These are phyloP conservation scores for Ceratina japonica DNA, from an alignment of 1,140 invertebrate genomes.

Conservation along the genomic window DNA sequence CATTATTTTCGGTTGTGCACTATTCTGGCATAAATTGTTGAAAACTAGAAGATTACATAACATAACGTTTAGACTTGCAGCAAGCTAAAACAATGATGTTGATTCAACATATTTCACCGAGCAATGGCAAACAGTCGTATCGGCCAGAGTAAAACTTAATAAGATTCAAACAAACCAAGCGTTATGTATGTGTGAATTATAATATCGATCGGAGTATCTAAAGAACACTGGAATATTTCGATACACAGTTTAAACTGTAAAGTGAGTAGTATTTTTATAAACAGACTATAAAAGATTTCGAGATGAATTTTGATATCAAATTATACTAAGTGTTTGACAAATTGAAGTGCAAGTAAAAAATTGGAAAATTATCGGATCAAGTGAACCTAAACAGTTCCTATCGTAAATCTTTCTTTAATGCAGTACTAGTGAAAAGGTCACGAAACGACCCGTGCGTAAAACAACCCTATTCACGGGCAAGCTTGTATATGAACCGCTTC, in stretches of 20 bases:
- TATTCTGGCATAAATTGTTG: too few species aligned
- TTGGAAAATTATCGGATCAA: too few species aligned
- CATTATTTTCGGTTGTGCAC: too few species aligned
- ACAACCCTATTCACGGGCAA: background rate
- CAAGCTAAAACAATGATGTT: background rate
- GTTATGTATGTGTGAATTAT: constrained; percentile 5
- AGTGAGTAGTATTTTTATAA: too few species aligned
- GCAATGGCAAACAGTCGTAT: background rate
- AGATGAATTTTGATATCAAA: too few species aligned
- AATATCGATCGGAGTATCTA: background rate
- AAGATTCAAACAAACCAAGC: constrained; percentile 43
- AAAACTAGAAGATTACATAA: too few species aligned
- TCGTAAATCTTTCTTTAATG: constrained; percentile 37
- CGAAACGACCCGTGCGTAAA: constrained; percentile 18
- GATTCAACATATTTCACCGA: constrained; percentile 30
- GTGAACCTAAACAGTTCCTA: too few species aligned
- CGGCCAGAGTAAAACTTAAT: constrained; percentile 31
- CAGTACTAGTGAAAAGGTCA: constrained; percentile 43
- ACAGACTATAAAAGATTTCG: too few species aligned
- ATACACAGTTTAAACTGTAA: too few species aligned
- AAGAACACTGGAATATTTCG: background rate
- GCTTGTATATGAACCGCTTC: background rate
- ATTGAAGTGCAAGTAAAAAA: too few species aligned
- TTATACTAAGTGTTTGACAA: too few species aligned
- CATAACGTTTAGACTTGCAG: too few species aligned